Conservation (phyloP, 2,797 vertebrate genomes). For the Taenioides sp. region DNA sequence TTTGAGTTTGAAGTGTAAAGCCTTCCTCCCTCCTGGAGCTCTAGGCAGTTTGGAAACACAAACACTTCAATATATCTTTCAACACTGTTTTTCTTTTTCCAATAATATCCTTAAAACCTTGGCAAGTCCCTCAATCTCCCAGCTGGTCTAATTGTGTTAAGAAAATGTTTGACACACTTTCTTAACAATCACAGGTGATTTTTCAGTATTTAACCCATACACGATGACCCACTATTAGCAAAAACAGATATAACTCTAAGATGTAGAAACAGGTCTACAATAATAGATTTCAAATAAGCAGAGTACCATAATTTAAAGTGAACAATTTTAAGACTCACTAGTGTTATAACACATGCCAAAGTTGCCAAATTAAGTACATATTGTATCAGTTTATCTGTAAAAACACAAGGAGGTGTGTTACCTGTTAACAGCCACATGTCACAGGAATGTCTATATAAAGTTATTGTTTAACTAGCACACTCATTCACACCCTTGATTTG, state of each 20-base stretch:
- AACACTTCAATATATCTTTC: slow-evolving; percentile 40
- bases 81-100: slow-evolving; percentile 16
- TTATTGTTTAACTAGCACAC: slow-evolving; percentile 8
- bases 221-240: background rate
- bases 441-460: background rate
- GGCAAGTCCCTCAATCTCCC: slow-evolving; percentile 23
- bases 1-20: slow-evolving; percentile 10
- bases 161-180: background rate
- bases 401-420: slow-evolving; percentile 2
- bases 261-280: background rate
- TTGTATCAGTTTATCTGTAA: background rate
- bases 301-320: background rate
- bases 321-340: background rate
- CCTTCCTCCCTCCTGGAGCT: slow-evolving; percentile 28
- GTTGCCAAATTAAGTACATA: no score
- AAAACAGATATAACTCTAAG: background rate
- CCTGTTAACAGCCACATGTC: slow-evolving; percentile 3
- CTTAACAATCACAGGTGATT: background rate
- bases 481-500: background rate
- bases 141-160: slow-evolving; percentile 21
- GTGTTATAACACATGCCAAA: background rate
- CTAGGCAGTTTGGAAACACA: slow-evolving; percentile 39
- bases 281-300: background rate
- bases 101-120: slow-evolving; percentile 12
- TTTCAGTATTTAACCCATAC: background rate